phyloP scores from a whole-genome alignment of 2,888 invertebrate species.

The Sclerodermus sp. region DNA sequence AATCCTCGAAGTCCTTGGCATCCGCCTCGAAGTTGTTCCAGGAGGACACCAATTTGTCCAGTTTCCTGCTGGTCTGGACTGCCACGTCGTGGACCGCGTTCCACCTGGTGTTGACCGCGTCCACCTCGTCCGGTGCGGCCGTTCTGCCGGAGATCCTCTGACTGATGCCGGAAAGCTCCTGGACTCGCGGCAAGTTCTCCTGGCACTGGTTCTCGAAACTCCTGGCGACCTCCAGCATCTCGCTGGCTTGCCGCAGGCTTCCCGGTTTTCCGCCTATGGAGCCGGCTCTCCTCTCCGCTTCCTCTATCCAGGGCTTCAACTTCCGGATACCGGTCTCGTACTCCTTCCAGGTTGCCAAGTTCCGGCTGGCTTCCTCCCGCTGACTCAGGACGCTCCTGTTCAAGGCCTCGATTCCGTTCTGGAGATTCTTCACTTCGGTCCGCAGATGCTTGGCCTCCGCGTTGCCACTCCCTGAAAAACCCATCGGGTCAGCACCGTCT shows the following conservation, averaged over 20 bases:
- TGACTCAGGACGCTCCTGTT: constrained; percentile 77
- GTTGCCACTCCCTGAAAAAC: constrained; percentile 62
- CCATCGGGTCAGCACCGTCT: too few relatives aligned
- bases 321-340: constrained; percentile 79
- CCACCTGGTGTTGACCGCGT: constrained; percentile 81
- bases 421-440: constrained; percentile 73
- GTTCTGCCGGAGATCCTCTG: constrained; percentile 76
- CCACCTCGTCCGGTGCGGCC: constrained; percentile 80
- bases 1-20: constrained; percentile 74
- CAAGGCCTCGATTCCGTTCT: constrained; percentile 75
- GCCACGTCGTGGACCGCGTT: constrained; percentile 81
- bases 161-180: constrained; percentile 73
- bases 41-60: constrained; percentile 75
- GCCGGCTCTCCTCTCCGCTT: constrained; percentile 80
- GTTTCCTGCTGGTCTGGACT: constrained; percentile 74
- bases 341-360: constrained; percentile 81
- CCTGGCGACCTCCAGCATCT: constrained; percentile 72
- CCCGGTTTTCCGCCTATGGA: constrained; percentile 74
- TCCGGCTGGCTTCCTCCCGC: constrained; percentile 73
- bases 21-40: constrained; percentile 84
- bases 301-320: constrained; percentile 86
- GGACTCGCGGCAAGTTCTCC: constrained; percentile 73
- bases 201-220: constrained; percentile 78
- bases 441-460: constrained; percentile 75
- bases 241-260: constrained; percentile 78